These are phyloP conservation scores for Anarsia innoxiella DNA, from an alignment of 2,888 invertebrate species.

Conservation along the genomic window DNA sequence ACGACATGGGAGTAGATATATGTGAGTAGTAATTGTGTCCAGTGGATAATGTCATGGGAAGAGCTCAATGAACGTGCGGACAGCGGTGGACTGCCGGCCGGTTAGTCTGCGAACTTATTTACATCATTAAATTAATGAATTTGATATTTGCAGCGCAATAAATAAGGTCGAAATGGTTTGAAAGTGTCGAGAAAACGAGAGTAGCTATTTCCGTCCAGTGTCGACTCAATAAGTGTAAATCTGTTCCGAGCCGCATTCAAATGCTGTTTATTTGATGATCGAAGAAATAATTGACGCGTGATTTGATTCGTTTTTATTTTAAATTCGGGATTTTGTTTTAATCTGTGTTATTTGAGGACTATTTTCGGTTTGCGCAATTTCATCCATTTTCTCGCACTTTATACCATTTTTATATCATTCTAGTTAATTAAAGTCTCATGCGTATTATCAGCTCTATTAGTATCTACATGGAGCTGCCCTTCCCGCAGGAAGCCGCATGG, in stretches of 20 bases:
- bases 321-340: no score
- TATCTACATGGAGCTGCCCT: conserved; percentile 32
- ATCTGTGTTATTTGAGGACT: no score
- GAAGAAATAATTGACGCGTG: conserved; percentile 1
- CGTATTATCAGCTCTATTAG: conserved; percentile 27
- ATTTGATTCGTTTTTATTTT: no score
- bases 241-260: conserved; percentile 2
- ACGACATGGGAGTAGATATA: conserved; percentile 1
- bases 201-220: conserved; percentile 4
- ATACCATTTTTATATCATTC: no score
- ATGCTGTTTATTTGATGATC: not conserved
- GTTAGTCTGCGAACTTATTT: conserved; percentile 46
- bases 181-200: conserved; percentile 17
- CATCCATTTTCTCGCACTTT: no score
- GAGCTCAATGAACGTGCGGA: conserved; percentile 72
- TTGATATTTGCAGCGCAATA: conserved; percentile 20
- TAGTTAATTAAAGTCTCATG: no score
- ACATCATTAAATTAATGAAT: conserved; percentile 32
- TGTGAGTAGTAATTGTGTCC: conserved; percentile 1
- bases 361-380: no score
- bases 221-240: conserved; percentile 3
- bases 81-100: conserved; percentile 69
- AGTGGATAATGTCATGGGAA: conserved; percentile 73
- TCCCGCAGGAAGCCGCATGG: conserved; percentile 58
- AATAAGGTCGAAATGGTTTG: conserved; percentile 28